Base-by-base conservation (phyloP, 1,140 invertebrate species). In the Asbolus verrucosus region DNA sequence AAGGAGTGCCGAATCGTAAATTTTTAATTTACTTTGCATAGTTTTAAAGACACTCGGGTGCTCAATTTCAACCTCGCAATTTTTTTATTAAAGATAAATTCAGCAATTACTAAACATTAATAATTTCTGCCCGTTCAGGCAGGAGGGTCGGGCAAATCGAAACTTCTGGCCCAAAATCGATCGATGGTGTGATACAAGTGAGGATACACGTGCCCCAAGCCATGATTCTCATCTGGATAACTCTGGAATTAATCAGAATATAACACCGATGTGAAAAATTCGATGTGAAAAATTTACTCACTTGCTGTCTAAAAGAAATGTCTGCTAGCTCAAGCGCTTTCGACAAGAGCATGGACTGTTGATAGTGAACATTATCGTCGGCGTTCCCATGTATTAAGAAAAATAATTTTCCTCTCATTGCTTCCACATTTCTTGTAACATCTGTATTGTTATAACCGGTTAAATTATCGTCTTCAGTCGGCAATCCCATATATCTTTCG, bases 311-410 rank as follows among this genome's bases (percentile, higher is more conserved):
- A 78, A 96, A 97, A 8, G 91, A 83, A 72, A 97, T 92, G 76
- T 95, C 90, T 11, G 87, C 86, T 50, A 87, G 82, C 75, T 94
- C 92, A 18, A 98, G 83, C 30, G 90, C 88, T 78, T 90, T 91
- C 16, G 93, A 89, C 2, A 97, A 85, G 74, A 95, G 87, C 82
- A 96, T 90, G 0, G 94, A 93, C 76, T 98, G 93, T 80, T 97
- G 95, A 81, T 95, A 97, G 81, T 98, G 95, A 8, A 98, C 95
- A 81, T 97, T 96, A 79, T 98, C 96, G 84, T 95, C 90, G 2
- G 91, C 88, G 65, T 93, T 96, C 5, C 95, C 95, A 77, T 97
- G 96, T 73, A 97, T 90, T 4, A 98, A 78, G 74, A 94, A 89
- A 80, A 91, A 95, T 69, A 89, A 86, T 73, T 95, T 94, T 14